Evolutionary conservation across 2,797 vertebrate genomes (phyloP), one percentile per base, ranked within the genome.

Genomic region (Ciconia nigra): DNA sequence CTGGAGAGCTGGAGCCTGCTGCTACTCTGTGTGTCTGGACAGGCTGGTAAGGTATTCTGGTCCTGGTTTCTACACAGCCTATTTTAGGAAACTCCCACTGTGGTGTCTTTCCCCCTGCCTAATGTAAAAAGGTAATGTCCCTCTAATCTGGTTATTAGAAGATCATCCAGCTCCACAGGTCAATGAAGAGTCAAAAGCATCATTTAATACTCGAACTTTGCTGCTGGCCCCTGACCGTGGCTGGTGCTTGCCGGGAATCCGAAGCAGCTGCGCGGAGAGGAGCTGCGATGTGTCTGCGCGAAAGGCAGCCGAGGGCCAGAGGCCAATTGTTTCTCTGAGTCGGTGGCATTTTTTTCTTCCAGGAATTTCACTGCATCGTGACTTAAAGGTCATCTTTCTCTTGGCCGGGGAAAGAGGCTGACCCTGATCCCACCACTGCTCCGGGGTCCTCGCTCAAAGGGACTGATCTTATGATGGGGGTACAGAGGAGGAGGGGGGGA

Each of bases 381-480:
- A 85, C 37, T 93, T 73, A 80, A 74, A 96, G 88, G 86, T 74
- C 63, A 17, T 74, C 90, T 92, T 85, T 90, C 78, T 92, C 29
- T 59, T 11, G 3, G 52, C 37, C 49, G 55, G 66, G 46, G 41
- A 59, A 33, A 67, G 66, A 52, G 25, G 37, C 58, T 84, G 80
- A 80, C 47, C 59, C 33, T 12, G 20, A 35, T 82, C 63, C 52
- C 63, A 85, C 19, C 5, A 9, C 24, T n/a, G 49, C 46, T 42
- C 41, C 17, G 67, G 65, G 84, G 12, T 87, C 55, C 52, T 70
- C 2, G 1, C n/a, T 94, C 24, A 37, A 39, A 74, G 46, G 26
- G 15, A 25, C 26, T 39, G 44, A 67, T 35, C 37, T 55, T 20
- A 49, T 3, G 2, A 10, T 71, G 24, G 8, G 63, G 10, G 26